A percentile compares a stretch with the other conserved stretches of the same genome.
These are phyloP conservation scores for Orius laevigatus DNA, from an alignment of 1,140 invertebrate genomes.

Conservation along the genomic window DNA sequence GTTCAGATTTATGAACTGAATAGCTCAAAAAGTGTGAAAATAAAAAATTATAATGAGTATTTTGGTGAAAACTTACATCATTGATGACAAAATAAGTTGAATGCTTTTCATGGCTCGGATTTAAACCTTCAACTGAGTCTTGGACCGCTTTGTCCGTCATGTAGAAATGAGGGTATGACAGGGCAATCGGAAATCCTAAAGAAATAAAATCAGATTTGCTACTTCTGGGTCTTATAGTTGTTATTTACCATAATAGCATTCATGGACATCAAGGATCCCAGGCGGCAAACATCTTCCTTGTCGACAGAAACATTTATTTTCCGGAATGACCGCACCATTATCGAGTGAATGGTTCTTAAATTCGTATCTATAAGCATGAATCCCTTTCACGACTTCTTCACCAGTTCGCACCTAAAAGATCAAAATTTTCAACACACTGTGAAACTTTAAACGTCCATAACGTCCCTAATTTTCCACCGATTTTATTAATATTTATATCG, in stretches of 20 bases:
- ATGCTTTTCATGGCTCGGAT: conserved; percentile 47
- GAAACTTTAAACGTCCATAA: no score
- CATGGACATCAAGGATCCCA: conserved; percentile 57
- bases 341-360: conserved; percentile 58
- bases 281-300: conserved; percentile 45
- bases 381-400: conserved; percentile 32
- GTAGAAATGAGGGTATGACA: conserved; percentile 82
- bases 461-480: no score
- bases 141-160: conserved; percentile 46
- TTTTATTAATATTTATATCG: no score
- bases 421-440: no score
- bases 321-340: conserved; percentile 47
- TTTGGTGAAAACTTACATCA: conserved; percentile 46
- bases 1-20: no score
- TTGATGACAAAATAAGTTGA: conserved; percentile 52
- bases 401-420: conserved; percentile 36
- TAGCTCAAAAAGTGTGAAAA: no score
- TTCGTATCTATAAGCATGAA: conserved; percentile 45
- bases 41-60: no score
- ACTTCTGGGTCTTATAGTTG: not conserved
- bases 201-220: conserved; percentile 8
- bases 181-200: conserved; percentile 57
- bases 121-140: conserved; percentile 49
- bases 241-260: conserved; percentile 55
- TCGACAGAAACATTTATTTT: conserved; percentile 64